Percentiles rank a stretch among this genome's conserved stretches.
Evolutionary conservation across 2,888 invertebrate species (phyloP).

Genomic region (Mantis religiosa): DNA sequence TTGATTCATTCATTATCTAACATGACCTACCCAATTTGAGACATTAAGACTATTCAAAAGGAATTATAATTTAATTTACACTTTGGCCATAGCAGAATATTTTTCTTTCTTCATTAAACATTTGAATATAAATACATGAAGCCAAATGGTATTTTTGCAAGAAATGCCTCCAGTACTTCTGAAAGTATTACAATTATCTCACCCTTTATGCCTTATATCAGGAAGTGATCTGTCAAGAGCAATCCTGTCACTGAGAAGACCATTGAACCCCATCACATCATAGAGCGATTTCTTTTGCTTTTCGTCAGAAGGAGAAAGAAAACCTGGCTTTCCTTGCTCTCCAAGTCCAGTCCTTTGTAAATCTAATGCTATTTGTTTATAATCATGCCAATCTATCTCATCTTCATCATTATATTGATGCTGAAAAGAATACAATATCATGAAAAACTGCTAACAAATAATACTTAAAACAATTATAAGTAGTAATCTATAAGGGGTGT

Average conservation of each 20-base stretch:
- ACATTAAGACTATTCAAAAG: too few relatives aligned
- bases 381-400: conserved; percentile 63
- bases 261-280: conserved; percentile 90
- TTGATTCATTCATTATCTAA: too few relatives aligned
- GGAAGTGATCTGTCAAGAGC: conserved; percentile 73
- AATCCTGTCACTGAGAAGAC: conserved; percentile 83
- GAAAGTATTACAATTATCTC: conserved; percentile 21
- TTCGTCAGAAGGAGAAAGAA: conserved; percentile 54
- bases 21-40: too few relatives aligned
- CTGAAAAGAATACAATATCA: not conserved
- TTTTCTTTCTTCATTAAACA: too few relatives aligned
- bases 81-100: too few relatives aligned
- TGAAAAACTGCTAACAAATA: not conserved
- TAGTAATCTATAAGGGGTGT: too few relatives aligned
- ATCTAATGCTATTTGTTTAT: conserved; percentile 58
- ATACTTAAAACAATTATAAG: not conserved
- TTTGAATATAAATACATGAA: too few relatives aligned
- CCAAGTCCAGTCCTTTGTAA: conserved; percentile 59
- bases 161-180: too few relatives aligned
- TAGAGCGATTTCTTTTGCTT: conserved; percentile 65
- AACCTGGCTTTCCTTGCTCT: conserved; percentile 67
- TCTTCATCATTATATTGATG: not conserved
- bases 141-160: too few relatives aligned
- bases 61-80: too few relatives aligned
- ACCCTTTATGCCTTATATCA: conserved; percentile 53